A percentile compares a stretch with the other conserved stretches of the same genome.
Evolutionary conservation across 2,113 vertebrate genomes (phyloP).

Genomic region (Oreotrochilus melanogaster): DNA sequence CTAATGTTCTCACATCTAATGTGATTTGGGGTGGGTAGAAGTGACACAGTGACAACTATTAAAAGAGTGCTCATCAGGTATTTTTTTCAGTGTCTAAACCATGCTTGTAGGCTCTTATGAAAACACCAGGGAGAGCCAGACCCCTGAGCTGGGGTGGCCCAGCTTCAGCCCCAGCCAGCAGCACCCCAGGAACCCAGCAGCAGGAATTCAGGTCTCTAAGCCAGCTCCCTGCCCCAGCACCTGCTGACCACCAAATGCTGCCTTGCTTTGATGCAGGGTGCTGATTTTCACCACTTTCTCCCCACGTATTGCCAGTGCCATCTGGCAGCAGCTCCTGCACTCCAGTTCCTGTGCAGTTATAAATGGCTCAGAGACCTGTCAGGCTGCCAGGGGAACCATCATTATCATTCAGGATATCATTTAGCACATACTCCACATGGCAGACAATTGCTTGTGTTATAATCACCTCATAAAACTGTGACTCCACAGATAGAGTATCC

Average conservation of each 20-base stretch:
- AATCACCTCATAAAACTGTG: conserved; percentile 31
- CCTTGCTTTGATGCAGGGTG: background rate
- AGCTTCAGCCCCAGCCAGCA: background rate
- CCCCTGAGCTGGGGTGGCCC: background rate
- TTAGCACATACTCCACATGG: conserved; percentile 18
- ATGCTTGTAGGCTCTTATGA: rapidly evolving
- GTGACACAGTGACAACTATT: background rate
- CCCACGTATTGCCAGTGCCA: background rate
- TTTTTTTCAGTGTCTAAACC: background rate
- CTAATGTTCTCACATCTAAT: background rate
- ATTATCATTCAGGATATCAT: conserved; percentile 3
- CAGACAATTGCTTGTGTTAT: conserved; percentile 21
- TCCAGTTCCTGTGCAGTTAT: background rate
- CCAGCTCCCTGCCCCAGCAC: background rate
- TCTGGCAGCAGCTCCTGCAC: background rate
- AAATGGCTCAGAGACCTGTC: conserved; percentile 6
- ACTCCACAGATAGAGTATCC: background rate
- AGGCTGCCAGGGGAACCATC: conserved; percentile 36
- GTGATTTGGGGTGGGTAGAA: background rate
- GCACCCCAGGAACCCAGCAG: background rate
- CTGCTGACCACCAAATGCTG: rapidly evolving
- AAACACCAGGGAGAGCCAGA: background rate
- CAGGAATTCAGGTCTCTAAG: background rate
- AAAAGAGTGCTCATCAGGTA: background rate
- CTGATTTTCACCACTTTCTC: background rate